Evolutionary conservation across 2,113 vertebrate genomes (phyloP).

Genomic region (Seriola dumerili): DNA sequence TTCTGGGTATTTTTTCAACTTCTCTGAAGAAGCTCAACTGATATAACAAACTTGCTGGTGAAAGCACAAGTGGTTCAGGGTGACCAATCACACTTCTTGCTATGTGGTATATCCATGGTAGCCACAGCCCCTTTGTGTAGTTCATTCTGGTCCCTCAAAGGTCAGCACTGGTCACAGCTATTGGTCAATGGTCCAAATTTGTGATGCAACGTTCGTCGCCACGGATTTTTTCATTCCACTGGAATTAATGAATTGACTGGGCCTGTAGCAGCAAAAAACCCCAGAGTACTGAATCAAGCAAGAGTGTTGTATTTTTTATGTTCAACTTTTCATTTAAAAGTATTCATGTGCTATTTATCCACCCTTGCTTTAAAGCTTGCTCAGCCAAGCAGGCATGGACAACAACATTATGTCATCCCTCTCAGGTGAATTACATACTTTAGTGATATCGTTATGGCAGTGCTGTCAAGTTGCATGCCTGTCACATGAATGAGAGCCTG

Average conservation of each 20-base stretch:
- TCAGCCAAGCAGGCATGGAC: not conserved
- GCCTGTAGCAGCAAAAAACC: not conserved
- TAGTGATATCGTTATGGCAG: slow-evolving; percentile 12
- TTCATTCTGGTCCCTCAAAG: not conserved
- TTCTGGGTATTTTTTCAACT: too few relatives aligned
- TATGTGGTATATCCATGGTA: too few relatives aligned
- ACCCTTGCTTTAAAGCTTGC: not conserved
- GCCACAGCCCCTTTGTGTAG: too few relatives aligned
- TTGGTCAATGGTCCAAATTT: not conserved
- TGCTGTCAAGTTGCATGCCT: slow-evolving; percentile 18
- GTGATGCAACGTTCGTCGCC: not conserved
- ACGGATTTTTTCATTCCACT: not conserved
- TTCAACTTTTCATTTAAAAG: slow-evolving; percentile 22
- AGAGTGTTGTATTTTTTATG: not conserved
- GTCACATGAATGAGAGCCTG: slow-evolving; percentile 21
- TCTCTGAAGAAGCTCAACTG: too few relatives aligned
- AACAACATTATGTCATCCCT: slow-evolving; percentile 38
- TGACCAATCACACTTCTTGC: too few relatives aligned
- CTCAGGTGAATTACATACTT: slow-evolving; percentile 33
- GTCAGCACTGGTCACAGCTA: not conserved
- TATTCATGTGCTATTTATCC: not conserved
- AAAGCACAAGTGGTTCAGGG: too few relatives aligned
- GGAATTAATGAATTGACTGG: not conserved
- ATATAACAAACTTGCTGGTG: too few relatives aligned
- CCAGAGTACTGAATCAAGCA: not conserved